Base-by-base conservation (phyloP, 2,888 invertebrate genomes). In the Zygogramma bicolorata region DNA sequence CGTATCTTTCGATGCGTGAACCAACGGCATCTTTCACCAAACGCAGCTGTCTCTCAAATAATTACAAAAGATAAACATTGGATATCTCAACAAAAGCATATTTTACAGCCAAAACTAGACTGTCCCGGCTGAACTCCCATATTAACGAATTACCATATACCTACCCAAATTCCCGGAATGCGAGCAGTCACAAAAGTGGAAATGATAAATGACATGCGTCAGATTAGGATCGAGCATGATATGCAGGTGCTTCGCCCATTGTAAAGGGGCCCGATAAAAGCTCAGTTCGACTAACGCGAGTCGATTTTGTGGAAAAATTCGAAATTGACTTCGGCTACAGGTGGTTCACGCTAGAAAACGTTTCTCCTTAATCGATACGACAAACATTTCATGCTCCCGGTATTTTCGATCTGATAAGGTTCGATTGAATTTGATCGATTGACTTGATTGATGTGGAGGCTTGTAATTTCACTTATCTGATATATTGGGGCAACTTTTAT, bases 181-280 rank as follows among this genome's bases (percentile, higher is more conserved):
- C 38, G 42, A 63, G 62, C 18, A 63, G 62, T 63, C 62, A 46
- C 62, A 46, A 73, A 74, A 71, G 67, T 77, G 77, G 71, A 75
- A 77, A 77, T 75, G 77, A 77, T 75, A 75, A 77, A 77, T 79
- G 79, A 77, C 79, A 73, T 74, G 69, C 66, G 77, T 77, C 77
- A 79, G 79, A 79, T 79, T 77, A 77, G 70, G 70, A 77, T 77
- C 77, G 65, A 34, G 29, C 20, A 34, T 63, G 75, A 77, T 75
- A 70, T 71, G 77, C 79, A 79, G 79, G 79, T 79, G 79, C 68
- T 70, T 72, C 62, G 70, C 61, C 68, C 74, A 68, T 76, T 74
- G 65, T 68, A 65, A n/a, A 10, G 68, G 40, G 58, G 57, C 22
- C 29, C 46, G 63, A 63, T 63, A 46, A 18, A 63, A 46, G 63